Evolutionary conservation across 2,797 vertebrate species (phyloP).

Genomic region (Xenopus petersii): DNA sequence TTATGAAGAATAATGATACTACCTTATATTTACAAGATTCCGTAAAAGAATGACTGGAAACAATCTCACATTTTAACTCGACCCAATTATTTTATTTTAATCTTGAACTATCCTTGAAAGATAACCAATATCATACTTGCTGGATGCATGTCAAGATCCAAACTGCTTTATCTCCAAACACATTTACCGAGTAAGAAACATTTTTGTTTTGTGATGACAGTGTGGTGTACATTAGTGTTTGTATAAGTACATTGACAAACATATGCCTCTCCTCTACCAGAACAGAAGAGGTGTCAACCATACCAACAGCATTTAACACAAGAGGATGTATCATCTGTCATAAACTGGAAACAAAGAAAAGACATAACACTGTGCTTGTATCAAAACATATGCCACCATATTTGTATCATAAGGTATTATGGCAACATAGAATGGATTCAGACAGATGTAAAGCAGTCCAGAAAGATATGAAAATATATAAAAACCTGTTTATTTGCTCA

Average conservation of each 20-base stretch:
- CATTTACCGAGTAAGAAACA: not conserved
- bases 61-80: not conserved
- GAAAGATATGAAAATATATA: not conserved
- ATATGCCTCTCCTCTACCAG: not conserved
- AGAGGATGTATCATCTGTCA: not conserved
- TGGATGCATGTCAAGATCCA: not conserved
- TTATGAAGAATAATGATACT: constrained; percentile 28
- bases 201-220: not conserved
- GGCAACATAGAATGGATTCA: not conserved
- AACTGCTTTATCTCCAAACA: not conserved
- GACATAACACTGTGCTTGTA: not conserved
- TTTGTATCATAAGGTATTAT: not conserved
- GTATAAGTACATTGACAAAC: not conserved
- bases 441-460: not conserved
- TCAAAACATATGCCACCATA: not conserved
- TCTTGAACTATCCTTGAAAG: not conserved
- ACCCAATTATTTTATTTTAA: no score
- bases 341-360: not conserved
- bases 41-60: not conserved
- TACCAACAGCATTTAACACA: not conserved
- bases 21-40: not conserved
- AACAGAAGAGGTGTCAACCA: not conserved
- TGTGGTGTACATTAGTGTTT: not conserved
- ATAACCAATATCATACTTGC: no score
- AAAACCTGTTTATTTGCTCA: no score